Evolutionary conservation across 64 coral and sea anemone species (phyloP).

Genomic region (Actinia equina): DNA sequence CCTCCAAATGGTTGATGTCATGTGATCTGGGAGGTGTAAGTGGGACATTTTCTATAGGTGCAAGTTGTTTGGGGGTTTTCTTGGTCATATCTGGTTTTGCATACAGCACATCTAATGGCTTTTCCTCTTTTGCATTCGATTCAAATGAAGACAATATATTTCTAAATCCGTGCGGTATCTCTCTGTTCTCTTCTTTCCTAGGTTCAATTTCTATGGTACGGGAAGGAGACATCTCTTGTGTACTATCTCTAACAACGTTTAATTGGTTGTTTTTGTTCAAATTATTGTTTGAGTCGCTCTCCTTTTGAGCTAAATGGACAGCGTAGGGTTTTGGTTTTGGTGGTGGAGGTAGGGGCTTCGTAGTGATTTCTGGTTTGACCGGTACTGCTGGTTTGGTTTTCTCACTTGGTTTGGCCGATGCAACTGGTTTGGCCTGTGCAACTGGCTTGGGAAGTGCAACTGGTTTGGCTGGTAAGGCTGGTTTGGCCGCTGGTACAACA

Average conservation of each 20-base stretch:
- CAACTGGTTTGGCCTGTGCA: slow-evolving; percentile 4
- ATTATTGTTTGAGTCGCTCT: slow-evolving; percentile 1
- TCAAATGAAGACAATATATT: slow-evolving; percentile 35
- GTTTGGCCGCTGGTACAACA: slow-evolving; percentile 1
- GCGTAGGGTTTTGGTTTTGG: slow-evolving; percentile 34
- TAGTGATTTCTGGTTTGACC: neutral
- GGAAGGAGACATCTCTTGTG: neutral
- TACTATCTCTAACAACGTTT: neutral
- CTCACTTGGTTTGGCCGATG: neutral
- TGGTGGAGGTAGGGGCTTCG: neutral
- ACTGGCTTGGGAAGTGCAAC: slow-evolving; percentile 14
- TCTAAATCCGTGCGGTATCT: slow-evolving; percentile 3
- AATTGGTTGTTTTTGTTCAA: neutral
- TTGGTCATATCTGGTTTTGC: slow-evolving; percentile 48
- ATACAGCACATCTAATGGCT: slow-evolving; percentile 5
- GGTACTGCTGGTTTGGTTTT: neutral
- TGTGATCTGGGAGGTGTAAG: neutral
- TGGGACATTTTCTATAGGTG: neutral
- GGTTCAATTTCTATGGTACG: neutral
- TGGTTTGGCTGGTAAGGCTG: slow-evolving; percentile 1
- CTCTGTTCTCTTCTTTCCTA: neutral
- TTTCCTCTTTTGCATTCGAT: neutral
- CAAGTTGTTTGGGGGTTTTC: neutral
- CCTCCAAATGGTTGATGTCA: neutral
- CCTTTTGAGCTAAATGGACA: neutral